Evolutionary conservation across 1,140 invertebrate species (phyloP).

Genomic region (Oreohelix idahoensis): DNA sequence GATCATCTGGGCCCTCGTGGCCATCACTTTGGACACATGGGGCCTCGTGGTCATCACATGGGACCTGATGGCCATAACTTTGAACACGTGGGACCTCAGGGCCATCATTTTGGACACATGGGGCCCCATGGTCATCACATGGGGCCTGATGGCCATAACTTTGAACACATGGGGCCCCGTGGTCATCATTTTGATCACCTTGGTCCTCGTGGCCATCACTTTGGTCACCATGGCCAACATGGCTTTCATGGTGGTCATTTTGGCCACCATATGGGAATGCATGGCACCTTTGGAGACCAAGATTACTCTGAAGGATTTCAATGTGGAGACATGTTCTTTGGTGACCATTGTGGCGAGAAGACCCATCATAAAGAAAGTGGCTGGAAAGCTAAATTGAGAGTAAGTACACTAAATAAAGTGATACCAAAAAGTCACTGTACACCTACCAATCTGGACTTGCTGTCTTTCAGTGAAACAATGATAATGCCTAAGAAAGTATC

Average conservation of each 20-base stretch:
- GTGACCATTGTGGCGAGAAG: not conserved
- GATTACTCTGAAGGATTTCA: not conserved
- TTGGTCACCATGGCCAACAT: no score
- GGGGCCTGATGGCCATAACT: no score
- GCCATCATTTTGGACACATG: not conserved
- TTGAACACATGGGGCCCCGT: no score
- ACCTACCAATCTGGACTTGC: no score
- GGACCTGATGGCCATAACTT: not conserved
- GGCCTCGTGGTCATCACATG: not conserved
- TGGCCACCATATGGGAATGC: not conserved
- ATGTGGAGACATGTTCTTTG: not conserved
- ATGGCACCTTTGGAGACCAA: not conserved
- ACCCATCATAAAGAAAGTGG: not conserved
- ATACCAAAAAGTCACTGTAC: no score
- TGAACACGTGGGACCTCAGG: not conserved
- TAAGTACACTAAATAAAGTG: conserved; percentile 16
- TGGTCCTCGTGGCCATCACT: no score
- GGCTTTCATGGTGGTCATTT: not conserved
- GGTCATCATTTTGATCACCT: no score
- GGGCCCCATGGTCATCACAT: not conserved
- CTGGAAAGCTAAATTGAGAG: conserved; percentile 21
- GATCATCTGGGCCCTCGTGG: not conserved
- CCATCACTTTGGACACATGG: not conserved
- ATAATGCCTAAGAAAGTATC: no score
- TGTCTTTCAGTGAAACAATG: no score